Base-by-base conservation (phyloP, 2,113 vertebrate genomes). In the Hyaena hyaena region DNA sequence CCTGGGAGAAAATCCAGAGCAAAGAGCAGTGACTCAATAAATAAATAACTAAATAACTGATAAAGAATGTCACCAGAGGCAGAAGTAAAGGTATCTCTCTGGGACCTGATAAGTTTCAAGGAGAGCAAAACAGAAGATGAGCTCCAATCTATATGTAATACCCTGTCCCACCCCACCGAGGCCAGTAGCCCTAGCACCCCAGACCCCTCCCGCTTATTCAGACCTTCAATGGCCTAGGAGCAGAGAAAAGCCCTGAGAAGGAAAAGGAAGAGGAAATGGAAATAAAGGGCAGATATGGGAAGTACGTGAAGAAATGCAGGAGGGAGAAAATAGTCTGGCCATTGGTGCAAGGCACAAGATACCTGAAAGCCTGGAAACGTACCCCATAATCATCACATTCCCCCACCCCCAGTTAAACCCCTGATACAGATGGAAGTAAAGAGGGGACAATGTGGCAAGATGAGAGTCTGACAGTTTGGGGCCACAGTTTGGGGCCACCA, bases 141-240 rank as follows among this genome's bases (percentile, higher is more conserved):
- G n/a, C 24, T 53, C 74, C 12, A 5, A 0, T 24, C 28, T n/a
- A 28, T 2, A 48, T 9, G 14, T 17, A 68, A 9, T 8, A 1
- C 10, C 24, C 14, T 16, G 7, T 43, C 21, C 74, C 71, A 7
- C 24, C 26, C 74, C 71, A 50, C 24, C 0, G 17, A 35, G n/a
- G 2, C 2, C 16, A 53, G 28, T 10, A 17, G 21, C 31, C 9
- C 4, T 1, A 10, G 26, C 4, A 21, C 1, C 17, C 17, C 15
- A n/a, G 31, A 31, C 21, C 12, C 21, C 31, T 24, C 16, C 19
- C 48, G 26, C 16, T 2, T n/a, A 55, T 17, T 66, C 23, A 5
- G 3, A 35, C 12, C 9, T 76, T 81, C 11, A 9, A 87, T 88
- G 21, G 21, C 14, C 14, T 12, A 39, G 35, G 2, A n/a, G 4